Evolutionary conservation across 2,113 vertebrate species (phyloP), one percentile per base, ranked within the genome.

Genomic region (Tenebrosternarchus preto): DNA sequence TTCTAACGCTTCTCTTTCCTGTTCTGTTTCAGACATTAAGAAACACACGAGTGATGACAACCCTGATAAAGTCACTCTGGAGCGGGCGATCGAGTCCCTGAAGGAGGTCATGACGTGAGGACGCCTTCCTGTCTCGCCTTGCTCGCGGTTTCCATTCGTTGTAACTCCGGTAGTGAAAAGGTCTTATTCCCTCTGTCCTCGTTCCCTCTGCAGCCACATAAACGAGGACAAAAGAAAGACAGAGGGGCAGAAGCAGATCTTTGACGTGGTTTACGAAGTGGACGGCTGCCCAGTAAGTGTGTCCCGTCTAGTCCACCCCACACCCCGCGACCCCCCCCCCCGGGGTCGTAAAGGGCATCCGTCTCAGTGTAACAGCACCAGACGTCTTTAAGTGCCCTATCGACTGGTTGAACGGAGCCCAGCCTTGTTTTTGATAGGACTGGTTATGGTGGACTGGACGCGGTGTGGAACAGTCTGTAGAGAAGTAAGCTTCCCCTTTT

Each of bases 91-190:
- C 76, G 97, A 96, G 76, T 97, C 96, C 27, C 86, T 99, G 68
- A 98, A 96, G 89, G 97, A 99, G 92, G 97, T 99, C 78, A 98
- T 99, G 97, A 99, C 95, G 98, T 99, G 92, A 97, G 97, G n/a
- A n/a, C 90, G 43, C 43, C n/a, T 1, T 12, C 24, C 39, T 16
- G 8, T 29, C n/a, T 68, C 4, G 27, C 1, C 55, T 19, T 3
- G 15, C 43, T 12, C 12, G 12, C 11, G 0, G 8, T 50, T 9
- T 12, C 11, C 43, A 6, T 50, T 15, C 43, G 12, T 12, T 50
- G 8, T 12, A 12, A 12, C 12, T 50, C 2, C n/a, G 16, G 80
- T n/a, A 16, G 29, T 5, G 36, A 4, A 31, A 31, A 56, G 20
- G 56, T 5, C 57, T 73, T 22, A 9, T n/a, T 31, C n/a, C n/a